Base-by-base conservation (phyloP, 2,888 invertebrate species). In the Cynaeus angustus region DNA sequence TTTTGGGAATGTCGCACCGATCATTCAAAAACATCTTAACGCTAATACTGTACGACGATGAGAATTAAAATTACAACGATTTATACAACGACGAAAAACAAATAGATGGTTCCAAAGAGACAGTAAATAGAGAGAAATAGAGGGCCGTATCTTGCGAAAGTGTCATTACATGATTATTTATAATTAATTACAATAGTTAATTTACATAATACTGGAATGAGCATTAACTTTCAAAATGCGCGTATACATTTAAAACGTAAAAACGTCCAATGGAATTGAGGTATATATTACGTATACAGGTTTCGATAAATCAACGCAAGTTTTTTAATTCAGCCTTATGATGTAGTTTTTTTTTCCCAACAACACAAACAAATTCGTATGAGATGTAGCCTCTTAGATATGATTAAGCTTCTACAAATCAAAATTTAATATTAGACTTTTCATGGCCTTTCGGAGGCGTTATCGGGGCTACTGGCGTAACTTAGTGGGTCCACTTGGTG, bases 241-340 rank as follows among this genome's bases (percentile, higher is more conserved):
- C 81, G 83, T 82, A 83, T 83, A 83, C 82, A 78, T 77, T 71
- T 73, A 76, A 74, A 75, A 70, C 70, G 72, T 68, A 70, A 72
- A 70, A 65, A 48, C 46, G 37, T 67, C 43, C 45, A 48, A 43
- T 70, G 33, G 41, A 73, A 73, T 77, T 89, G 89, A 89, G 89
- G 89, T 89, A 89, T 87, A 85, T 83, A 77, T 89, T 89, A 89
- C 89, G 89, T 89, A 89, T 89, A 89, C 89, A 87, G 85, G 88
- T 85, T 87, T 76, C 61, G 69, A 73, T 66, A 71, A 76, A 70
- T 41, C 53, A 70, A 67, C 37, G 52, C 12, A 38, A 21, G 1
- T 21, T 21, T 43, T 52, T 48, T 43, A 65, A 66, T 59, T 69
- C 69, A 69, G 69, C 69, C 69, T 69, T 69, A 56, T 61, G n/a